Base-by-base conservation (phyloP, 2,113 vertebrate genomes). In the Syngnathoides biaculeatus region DNA sequence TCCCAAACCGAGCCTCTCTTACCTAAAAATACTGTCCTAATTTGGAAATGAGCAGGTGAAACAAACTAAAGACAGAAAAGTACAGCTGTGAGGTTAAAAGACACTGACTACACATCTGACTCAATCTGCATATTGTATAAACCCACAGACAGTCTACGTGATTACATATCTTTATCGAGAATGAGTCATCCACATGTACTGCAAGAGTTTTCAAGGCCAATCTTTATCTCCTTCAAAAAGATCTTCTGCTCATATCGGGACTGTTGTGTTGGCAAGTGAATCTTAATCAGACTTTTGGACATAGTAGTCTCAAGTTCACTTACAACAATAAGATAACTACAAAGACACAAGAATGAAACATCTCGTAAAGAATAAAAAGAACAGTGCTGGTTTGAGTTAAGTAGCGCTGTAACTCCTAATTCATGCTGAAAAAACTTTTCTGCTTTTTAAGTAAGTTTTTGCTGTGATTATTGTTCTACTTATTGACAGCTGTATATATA, bases 1-100 rank as follows among this genome's bases (percentile, higher is more conserved):
- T 48, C 43, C 1, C 55, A 52, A n/a, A n/a, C 58, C 65, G 61
- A 77, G 27, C 43, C 20, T 19, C 24, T 38, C 15, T 64, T 27
- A 38, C 27, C 17, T 3, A 50, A 58, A 68, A n/a, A 26, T 19
- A 7, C 12, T n/a, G 48, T 67, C 39, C 35, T 15, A 35, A 15
- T 64, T 19, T 6, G 42, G 15, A 22, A 0, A 13, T 19, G 15
- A 43, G 24, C 20, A 3, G 22, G 12, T 66, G 12, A 47, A 61
- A 42, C 48, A 55, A 56, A 26, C 11, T 50, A 35, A 35, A 35
- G 30, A 2, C 40, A 42, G 40, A 42, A 7, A 14, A 47, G 43
- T 5, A 17, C 47, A n/a, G 47, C 13, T 50, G 47, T 50, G 47
- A 50, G 30, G 30, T 35, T 5, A 3, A 35, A 35, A 12, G 52